Base-by-base conservation (phyloP, 2,113 vertebrate species). In the Hypocryptadius cinnamomeus region DNA sequence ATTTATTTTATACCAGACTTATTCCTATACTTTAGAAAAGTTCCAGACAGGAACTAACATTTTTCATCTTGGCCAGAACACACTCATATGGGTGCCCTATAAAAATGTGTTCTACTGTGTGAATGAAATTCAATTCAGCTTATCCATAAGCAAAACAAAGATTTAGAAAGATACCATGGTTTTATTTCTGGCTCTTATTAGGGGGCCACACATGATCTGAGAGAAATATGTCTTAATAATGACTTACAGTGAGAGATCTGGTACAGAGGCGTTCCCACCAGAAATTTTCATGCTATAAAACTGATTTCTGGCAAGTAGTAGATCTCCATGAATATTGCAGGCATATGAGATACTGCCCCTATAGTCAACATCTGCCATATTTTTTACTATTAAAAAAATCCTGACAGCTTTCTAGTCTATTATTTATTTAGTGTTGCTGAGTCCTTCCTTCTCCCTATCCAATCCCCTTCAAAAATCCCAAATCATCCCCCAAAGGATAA, bases 11-110 rank as follows among this genome's bases (percentile, higher is more conserved):
- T 8, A 64, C 47, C 27, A 89, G 73, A 71, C 33, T 79, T 79
- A 89, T 45, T 87, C 15, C 78, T 77, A 60, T 51, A 90, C 30
- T 92, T 59, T 6, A 48, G 53, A 89, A 83, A 77, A 88, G 84
- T 90, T 97, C 97, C 93, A 94, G 92, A 73, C 53, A 89, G 80
- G 69, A 87, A 74, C 64, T 80, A 95, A 80, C 79, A 93, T 85
- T 81, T 68, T 40, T 60, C 47, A 61, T 37, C 68, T 54, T 94
- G 31, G 44, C 84, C 68, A 86, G 76, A 78, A 83, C 44, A 23
- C 20, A 80, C 42, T 91, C 24, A 11, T 40, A 74, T 14, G 48
- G 63, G 47, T 13, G 5, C 27, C 90, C 84, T 84, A 66, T 63
- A 70, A 90, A 97, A 96, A 74, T 7, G 60, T 76, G 57, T 59